Evolutionary conservation across 2,888 invertebrate species (phyloP), one percentile per base, ranked within the genome.

Genomic region (Eumacrocentrus americanus): DNA sequence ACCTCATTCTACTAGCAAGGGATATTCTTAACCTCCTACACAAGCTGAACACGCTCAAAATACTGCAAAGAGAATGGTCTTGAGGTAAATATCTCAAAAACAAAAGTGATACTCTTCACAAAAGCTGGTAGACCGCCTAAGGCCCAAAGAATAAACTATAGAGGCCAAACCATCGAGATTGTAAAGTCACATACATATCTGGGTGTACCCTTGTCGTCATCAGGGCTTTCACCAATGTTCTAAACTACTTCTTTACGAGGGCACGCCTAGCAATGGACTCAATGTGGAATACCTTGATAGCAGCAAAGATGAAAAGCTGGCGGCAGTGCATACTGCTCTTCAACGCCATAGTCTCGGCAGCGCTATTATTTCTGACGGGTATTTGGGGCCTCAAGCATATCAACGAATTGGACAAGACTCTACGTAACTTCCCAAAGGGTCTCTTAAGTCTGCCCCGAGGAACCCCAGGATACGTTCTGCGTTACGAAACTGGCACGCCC

Each of bases 31-130:
- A 40, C 0, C 22, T 61, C 1, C 44, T 56, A 38, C 20, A 40
- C 3, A 56, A 57, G 23, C 29, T 61, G 14, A 22, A 35, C 9
- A 57, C 52, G 40, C 25, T 61, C 0, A 51, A 29, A 12, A n/a
- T 18, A 11, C 51, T 53, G 20, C 20, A 25, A 14, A 9, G 1
- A 14, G 44, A 44, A 44, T 9, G 18, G 3, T 11, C 4, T 44
- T 2, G 16, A 2, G 4, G 44, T 44, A 14, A 44, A 44, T 9
- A 14, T 44, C 16, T 4, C 3, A 9, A 44, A 44, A 20, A 44
- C 44, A n/a, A 44, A 44, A 16, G 18, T 14, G 1, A 9, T 44
- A 16, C 4, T 20, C 11, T 44, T 3, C 6, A 44, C 11, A 44
- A 20, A 14, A 1, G n/a, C 44, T 5, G 44, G 44, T 16, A 44